These are phyloP conservation scores for Rutilus rutilus DNA, from an alignment of 2,113 vertebrate species.

Conservation along the genomic window DNA sequence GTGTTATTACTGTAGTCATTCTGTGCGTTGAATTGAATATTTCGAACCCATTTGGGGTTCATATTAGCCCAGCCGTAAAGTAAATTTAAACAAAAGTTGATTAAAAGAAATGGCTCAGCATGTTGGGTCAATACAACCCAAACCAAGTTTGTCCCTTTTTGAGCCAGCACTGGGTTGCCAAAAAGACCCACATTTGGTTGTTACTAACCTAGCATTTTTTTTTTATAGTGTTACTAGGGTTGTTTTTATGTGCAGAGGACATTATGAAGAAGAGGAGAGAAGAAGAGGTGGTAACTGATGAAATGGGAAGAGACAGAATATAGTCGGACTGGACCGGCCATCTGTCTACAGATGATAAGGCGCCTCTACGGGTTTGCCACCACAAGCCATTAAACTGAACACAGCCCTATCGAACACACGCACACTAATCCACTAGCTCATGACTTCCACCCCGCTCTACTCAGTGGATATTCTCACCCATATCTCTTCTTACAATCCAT, in stretches of 20 bases:
- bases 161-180: neutral
- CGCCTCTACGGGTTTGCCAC: constrained; percentile 5
- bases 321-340: constrained; percentile 31
- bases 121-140: neutral
- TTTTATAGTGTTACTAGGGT: neutral
- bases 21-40: neutral
- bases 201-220: neutral
- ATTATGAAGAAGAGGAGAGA: neutral
- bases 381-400: constrained; percentile 19
- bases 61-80: neutral
- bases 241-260: neutral
- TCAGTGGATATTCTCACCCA: neutral
- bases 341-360: constrained; percentile 49
- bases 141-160: too few relatives aligned
- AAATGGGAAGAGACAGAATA: constrained; percentile 9
- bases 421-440: constrained; percentile 13
- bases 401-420: neutral
- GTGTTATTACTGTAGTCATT: neutral
- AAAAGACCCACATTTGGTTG: neutral
- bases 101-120: neutral
- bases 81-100: neutral
- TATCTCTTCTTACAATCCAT: neutral
- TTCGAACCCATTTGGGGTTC: neutral
- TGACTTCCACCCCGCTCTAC: neutral
- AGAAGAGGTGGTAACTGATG: constrained; percentile 21